Evolutionary conservation across 2,113 vertebrate genomes (phyloP).

Genomic region (Neogale vison): DNA sequence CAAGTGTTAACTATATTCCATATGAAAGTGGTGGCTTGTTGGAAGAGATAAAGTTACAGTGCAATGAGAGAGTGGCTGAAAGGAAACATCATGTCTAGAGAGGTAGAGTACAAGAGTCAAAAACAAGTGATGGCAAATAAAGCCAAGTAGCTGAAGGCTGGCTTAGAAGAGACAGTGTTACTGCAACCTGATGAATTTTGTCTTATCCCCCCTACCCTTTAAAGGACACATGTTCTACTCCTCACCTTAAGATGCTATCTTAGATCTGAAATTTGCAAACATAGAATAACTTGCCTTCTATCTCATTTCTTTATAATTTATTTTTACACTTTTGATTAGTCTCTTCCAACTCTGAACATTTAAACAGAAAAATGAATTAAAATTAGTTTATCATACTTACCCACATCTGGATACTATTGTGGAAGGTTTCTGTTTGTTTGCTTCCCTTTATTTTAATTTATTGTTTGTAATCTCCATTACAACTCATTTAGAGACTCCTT

Average conservation of each 20-base stretch:
- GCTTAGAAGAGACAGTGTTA: neutral
- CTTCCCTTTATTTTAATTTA: conserved; percentile 43
- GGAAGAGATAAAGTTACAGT: neutral
- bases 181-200: neutral
- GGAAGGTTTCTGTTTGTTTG: neutral
- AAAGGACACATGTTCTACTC: neutral
- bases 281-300: neutral
- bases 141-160: neutral
- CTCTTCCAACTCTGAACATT: neutral
- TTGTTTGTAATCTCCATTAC: conserved; percentile 21
- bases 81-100: neutral
- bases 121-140: neutral
- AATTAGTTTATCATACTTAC: neutral
- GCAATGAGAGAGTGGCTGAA: neutral
- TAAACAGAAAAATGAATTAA: conserved; percentile 22
- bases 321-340: neutral
- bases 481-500: conserved; percentile 13
- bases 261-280: neutral
- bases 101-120: neutral
- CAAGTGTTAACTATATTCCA: neutral
- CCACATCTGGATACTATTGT: neutral
- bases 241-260: neutral
- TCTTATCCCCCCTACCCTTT: neutral
- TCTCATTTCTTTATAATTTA: neutral
- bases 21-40: neutral